Conservation (phyloP, 2,113 vertebrate genomes). For the Oreochromis spilurus region DNA sequence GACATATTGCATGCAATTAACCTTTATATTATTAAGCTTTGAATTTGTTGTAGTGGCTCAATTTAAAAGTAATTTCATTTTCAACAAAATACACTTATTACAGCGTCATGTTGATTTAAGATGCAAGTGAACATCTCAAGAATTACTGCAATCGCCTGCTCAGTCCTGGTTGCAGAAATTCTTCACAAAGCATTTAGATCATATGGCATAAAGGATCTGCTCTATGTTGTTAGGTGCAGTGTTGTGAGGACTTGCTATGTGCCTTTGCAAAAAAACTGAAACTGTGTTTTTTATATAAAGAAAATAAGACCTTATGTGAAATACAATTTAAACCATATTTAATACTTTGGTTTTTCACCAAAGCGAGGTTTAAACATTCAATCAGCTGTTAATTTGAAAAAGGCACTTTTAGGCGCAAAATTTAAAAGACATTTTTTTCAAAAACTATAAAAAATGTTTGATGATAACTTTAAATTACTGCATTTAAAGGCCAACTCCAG, state of each 20-base stretch:
- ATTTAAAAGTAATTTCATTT: background rate
- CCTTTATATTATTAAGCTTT: background rate
- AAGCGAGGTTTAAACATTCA: background rate
- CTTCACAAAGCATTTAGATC: background rate
- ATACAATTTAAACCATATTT: background rate
- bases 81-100: background rate
- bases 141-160: background rate
- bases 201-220: background rate
- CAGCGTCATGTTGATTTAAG: background rate
- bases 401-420: background rate
- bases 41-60: background rate
- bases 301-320: background rate
- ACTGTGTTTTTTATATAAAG: background rate
- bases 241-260: background rate
- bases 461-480: slow-evolving; percentile 27
- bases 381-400: background rate
- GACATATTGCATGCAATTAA: background rate
- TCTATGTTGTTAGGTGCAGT: background rate
- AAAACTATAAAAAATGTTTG: slow-evolving; percentile 5
- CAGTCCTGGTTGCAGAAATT: background rate
- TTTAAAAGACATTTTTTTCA: background rate
- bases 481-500: background rate
- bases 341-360: background rate
- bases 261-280: background rate
- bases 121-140: background rate